These are phyloP conservation scores for Tachycineta bicolor DNA, from an alignment of 2,113 vertebrate species.

Conservation along the genomic window DNA sequence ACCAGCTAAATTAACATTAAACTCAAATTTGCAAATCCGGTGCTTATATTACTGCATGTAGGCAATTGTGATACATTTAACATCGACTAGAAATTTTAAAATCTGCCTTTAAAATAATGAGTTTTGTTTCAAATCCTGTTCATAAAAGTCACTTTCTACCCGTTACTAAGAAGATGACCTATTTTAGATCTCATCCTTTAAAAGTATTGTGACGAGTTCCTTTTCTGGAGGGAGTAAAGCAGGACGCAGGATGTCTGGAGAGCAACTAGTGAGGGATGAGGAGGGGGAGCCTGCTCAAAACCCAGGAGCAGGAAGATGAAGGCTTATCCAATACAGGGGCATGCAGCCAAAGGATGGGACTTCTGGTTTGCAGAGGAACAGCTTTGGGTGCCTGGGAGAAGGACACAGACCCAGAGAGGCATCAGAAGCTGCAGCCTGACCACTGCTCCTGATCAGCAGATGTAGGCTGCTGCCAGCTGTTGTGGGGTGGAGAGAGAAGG, in stretches of 20 bases:
- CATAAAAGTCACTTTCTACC: neutral
- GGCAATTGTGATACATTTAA: neutral
- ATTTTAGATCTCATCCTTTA: conserved; percentile 6
- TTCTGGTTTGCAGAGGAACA: neutral
- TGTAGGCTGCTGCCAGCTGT: conserved; percentile 9
- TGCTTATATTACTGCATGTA: neutral
- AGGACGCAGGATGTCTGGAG: neutral
- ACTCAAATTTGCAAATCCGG: conserved; percentile 23
- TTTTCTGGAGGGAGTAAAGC: neutral
- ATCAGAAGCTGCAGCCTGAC: neutral
- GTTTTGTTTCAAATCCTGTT: neutral
- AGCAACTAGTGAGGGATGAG: neutral
- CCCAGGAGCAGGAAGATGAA: neutral
- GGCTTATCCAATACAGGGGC: neutral
- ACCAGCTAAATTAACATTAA: conserved; percentile 23
- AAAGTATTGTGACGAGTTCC: neutral
- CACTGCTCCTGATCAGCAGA: neutral
- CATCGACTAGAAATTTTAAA: neutral
- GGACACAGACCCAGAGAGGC: neutral
- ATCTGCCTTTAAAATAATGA: neutral
- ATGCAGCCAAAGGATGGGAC: neutral
- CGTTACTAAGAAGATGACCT: neutral
- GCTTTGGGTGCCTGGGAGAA: neutral
- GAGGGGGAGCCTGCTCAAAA: neutral
- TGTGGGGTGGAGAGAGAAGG: neutral